Percentiles rank a stretch among this genome's conserved stretches.
Evolutionary conservation across 1,140 invertebrate species (phyloP).

Genomic region (Paracyclopina nana): DNA sequence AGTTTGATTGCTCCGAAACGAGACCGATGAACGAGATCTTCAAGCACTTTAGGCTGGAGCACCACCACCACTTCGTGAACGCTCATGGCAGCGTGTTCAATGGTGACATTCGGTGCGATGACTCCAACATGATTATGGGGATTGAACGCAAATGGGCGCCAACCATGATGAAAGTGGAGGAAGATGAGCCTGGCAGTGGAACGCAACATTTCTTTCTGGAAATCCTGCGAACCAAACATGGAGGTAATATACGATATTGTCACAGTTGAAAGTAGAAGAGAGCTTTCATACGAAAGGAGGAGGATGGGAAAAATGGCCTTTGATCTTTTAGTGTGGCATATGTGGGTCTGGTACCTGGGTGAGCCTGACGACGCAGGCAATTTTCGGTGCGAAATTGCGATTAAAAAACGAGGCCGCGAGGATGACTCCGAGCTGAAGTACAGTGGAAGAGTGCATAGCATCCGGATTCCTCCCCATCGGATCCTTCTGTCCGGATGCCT

Average conservation of each 20-base stretch:
- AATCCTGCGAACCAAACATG: conserved; percentile 6
- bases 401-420: background rate
- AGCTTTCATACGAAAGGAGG: no score
- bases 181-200: background rate
- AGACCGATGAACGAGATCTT: conserved; percentile 3
- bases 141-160: conserved; percentile 3
- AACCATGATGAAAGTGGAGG: conserved; percentile 4
- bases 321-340: conserved; percentile 7
- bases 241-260: no score
- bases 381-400: conserved; percentile 3
- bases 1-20: background rate
- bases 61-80: conserved; percentile 7
- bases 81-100: conserved; percentile 7
- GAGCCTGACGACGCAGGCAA: background rate
- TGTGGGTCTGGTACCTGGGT: conserved; percentile 10
- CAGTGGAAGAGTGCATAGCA: background rate
- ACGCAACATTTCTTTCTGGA: conserved; percentile 6
- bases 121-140: conserved; percentile 6
- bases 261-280: no score
- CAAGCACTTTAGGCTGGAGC: conserved; percentile 1
- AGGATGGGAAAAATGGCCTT: no score
- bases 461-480: conserved; percentile 6
- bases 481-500: conserved; percentile 5
- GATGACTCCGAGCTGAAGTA: conserved; percentile 6
- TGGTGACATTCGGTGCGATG: conserved; percentile 9